Conservation (phyloP, 2,797 vertebrate genomes). For the Periparus ater region DNA sequence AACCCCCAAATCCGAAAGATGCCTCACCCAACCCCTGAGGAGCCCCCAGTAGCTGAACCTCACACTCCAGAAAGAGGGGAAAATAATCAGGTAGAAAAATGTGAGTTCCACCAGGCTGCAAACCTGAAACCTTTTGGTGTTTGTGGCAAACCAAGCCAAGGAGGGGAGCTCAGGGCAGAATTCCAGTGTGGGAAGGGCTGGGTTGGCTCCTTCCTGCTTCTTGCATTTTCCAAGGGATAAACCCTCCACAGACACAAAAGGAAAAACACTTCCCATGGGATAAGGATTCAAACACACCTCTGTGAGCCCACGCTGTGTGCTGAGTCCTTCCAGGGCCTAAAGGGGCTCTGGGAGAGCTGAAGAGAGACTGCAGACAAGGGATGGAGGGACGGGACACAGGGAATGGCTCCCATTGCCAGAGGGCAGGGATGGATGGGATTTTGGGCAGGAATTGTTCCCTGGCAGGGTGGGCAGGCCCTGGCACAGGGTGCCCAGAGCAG, state of each 20-base stretch:
- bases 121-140: neutral
- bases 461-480: neutral
- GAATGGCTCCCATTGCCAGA: neutral
- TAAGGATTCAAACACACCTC: rapidly evolving
- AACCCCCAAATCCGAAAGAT: neutral
- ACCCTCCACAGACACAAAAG: neutral
- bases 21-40: neutral
- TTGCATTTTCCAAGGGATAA: neutral
- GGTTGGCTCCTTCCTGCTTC: neutral
- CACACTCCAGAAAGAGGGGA: rapidly evolving
- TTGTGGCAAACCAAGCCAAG: neutral
- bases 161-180: neutral
- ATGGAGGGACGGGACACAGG: neutral
- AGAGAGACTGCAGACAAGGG: neutral
- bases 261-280: rapidly evolving
- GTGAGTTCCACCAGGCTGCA: neutral
- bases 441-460: neutral
- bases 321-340: neutral
- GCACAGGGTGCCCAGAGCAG: neutral
- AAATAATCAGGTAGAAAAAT: neutral
- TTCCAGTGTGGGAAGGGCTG: neutral
- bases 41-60: neutral
- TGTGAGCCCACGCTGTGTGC: rapidly evolving
- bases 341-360: neutral
- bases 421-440: neutral